Conservation (phyloP, 2,888 invertebrate genomes). For the Dasysyrphus tricinctus region DNA sequence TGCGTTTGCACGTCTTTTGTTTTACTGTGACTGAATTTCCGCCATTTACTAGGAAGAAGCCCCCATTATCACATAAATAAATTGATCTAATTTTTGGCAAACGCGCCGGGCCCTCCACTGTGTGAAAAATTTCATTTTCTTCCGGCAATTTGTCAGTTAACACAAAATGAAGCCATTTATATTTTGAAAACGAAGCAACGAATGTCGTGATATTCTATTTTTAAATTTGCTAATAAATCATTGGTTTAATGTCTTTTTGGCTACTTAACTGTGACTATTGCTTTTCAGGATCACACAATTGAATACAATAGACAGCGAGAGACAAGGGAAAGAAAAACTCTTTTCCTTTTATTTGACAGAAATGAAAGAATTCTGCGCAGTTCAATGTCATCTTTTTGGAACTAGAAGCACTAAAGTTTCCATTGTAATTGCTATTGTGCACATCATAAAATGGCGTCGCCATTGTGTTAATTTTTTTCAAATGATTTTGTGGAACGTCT, state of each 20-base stretch:
- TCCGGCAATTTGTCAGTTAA: not conserved
- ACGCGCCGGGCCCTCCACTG: not conserved
- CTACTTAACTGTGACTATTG: conserved; percentile 11
- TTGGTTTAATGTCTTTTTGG: conserved; percentile 21
- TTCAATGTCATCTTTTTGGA: conserved; percentile 5
- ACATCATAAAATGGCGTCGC: conserved; percentile 6
- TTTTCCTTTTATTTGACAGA: conserved; percentile 12
- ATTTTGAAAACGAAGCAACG: conserved; percentile 7
- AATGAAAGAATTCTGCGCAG: conserved; percentile 2
- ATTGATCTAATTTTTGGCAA: conserved; percentile 27
- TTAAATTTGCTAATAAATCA: conserved; percentile 27
- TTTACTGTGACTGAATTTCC: not conserved
- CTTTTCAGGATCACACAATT: not conserved
- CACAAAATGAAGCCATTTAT: conserved; percentile 18
- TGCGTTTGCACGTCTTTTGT: not conserved
- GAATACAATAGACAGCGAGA: not conserved
- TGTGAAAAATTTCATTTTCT: not conserved
- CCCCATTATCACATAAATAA: not conserved
- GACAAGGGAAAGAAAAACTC: not conserved
- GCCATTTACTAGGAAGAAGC: not conserved
- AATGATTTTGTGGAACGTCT: too few relatives aligned
- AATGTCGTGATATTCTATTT: conserved; percentile 17
- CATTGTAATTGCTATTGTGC: conserved; percentile 8
- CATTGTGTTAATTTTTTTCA: conserved; percentile 14
- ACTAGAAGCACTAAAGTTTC: not conserved